Base-by-base conservation (phyloP, 2,888 invertebrate species). In the Oeneis ivallda region DNA sequence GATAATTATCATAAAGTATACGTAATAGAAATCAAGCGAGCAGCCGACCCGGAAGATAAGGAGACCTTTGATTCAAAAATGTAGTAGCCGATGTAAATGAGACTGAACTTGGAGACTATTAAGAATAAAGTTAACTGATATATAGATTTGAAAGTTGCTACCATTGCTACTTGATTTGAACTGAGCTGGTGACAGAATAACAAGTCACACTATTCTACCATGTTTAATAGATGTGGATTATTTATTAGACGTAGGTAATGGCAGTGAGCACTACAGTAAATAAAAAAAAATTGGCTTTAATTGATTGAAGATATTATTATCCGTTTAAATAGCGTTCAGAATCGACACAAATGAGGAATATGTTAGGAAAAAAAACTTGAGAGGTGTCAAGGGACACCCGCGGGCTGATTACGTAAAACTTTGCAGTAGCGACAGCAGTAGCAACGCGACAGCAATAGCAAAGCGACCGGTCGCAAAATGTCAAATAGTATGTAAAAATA, bases 1-100 rank as follows among this genome's bases (percentile, higher is more conserved):
- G 72, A 71, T 74, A 71, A 72, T 71, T 72, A 70, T 49, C 60
- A 50, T 64, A 67, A 65, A 56, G 67, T 50, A 52, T 43, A 39
- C 62, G 54, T 71, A 68, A 71, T 70, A 66, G 69, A 68, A 62
- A 66, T 65, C 41, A 65, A 61, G 66, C 62, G 57, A 10, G 56
- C 41, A 63, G 65, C 64, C 54, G 69, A 61, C 60, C 56, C 56
- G 41, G 47, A 43, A 65, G 69, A 69, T 69, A 69, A 69, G 57
- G 15, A 11, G n/a, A 45, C 26, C 62, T 56, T 59, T 54, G 59
- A 50, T 61, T 52, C 52, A 41, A 56, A 45, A 65, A 57, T 34
- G 56, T 56, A 63, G 67, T 58, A 69, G 69, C 67, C 50, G 47
- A 61, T 63, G 65, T 67, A 60, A 63, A 57, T 67, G 57, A 32